A percentile compares a stretch with the other conserved stretches of the same genome.
Evolutionary conservation across 2,888 invertebrate species (phyloP).

Genomic region (Microdon myrmicae): DNA sequence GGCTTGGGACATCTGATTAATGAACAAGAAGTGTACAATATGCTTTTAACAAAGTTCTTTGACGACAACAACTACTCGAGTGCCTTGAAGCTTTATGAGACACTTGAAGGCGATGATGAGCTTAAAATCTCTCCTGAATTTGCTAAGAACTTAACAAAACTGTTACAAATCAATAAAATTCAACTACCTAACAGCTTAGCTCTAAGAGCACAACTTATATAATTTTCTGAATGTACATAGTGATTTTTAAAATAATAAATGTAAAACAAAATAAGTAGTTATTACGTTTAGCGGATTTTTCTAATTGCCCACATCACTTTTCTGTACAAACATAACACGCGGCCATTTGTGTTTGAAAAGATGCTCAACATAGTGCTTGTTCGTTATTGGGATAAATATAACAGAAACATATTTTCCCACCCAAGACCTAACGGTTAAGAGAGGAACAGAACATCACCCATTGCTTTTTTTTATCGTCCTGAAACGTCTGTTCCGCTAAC

Average conservation of each 20-base stretch:
- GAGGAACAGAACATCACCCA: too few species aligned
- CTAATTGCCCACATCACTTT: constrained; percentile 3
- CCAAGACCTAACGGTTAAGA: too few species aligned
- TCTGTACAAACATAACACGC: too few species aligned
- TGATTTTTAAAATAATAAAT: constrained; percentile 29
- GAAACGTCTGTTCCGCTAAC: too few species aligned
- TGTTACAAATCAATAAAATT: constrained; percentile 63
- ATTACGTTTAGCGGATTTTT: constrained; percentile 23
- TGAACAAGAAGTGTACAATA: constrained; percentile 63
- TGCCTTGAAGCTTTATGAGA: constrained; percentile 62
- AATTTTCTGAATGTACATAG: constrained; percentile 16
- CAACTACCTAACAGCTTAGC: constrained; percentile 64
- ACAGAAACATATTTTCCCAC: too few species aligned
- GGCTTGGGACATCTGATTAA: constrained; percentile 61
- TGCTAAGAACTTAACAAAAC: constrained; percentile 58
- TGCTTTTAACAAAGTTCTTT: constrained; percentile 60
- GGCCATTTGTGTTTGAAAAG: too few species aligned
- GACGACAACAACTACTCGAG: constrained; percentile 59
- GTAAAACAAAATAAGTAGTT: neutral
- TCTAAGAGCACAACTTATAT: constrained; percentile 61
- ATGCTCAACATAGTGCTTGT: constrained; percentile 1
- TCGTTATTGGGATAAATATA: neutral
- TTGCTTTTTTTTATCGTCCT: too few species aligned
- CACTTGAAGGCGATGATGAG: constrained; percentile 61
- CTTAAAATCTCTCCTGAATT: constrained; percentile 61